Percentiles rank a stretch among this genome's conserved stretches.
phyloP scores from a whole-genome alignment of 2,113 vertebrate genomes.

The Pangasianodon gigas region DNA sequence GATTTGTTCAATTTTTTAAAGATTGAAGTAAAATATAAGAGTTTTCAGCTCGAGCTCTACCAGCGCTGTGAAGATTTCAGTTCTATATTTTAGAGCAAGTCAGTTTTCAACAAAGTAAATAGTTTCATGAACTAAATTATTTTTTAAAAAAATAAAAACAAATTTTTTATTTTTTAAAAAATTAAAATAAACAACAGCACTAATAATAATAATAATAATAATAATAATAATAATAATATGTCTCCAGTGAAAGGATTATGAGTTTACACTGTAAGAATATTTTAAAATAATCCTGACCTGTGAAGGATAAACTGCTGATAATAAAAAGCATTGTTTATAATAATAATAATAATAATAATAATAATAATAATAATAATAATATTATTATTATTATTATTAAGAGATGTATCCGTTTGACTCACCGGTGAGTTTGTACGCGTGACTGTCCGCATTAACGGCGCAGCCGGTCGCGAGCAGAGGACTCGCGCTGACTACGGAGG shows the following conservation, averaged over 20 bases:
- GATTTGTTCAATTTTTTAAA: too few species aligned
- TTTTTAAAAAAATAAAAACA: too few species aligned
- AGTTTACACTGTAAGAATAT: neutral
- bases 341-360: neutral
- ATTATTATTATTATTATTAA: neutral
- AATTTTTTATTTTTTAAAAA: too few species aligned
- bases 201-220: neutral
- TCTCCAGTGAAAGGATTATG: neutral
- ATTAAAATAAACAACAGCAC: neutral
- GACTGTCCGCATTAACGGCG: constrained; percentile 80
- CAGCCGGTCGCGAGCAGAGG: constrained; percentile 83
- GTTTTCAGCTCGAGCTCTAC: neutral
- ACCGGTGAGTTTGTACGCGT: constrained; percentile 93
- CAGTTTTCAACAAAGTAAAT: neutral
- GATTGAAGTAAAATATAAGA: neutral
- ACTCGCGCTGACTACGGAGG: constrained; percentile 84
- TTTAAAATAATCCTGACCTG: neutral
- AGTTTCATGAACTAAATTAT: neutral
- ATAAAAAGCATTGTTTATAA: neutral
- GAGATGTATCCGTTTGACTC: constrained; percentile 44
- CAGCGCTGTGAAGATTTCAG: neutral
- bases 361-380: neutral
- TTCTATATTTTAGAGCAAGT: neutral
- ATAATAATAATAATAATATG: neutral
- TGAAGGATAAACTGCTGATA: neutral